phyloP scores from a whole-genome alignment of 2,113 vertebrate genomes.

The Apteryx owenii region DNA sequence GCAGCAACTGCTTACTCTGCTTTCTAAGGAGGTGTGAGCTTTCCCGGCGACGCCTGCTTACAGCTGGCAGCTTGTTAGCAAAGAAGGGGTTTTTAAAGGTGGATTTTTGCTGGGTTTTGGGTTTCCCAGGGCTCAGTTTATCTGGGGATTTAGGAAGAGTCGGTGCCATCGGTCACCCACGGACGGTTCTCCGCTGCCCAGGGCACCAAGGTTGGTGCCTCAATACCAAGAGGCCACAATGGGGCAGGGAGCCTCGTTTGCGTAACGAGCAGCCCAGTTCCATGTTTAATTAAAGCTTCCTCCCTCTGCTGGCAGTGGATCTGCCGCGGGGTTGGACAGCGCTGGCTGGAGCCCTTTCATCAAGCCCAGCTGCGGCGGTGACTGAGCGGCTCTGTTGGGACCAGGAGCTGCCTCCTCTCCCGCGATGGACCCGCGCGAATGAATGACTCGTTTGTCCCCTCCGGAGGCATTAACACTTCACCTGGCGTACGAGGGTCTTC shows the following conservation, averaged over 20 bases:
- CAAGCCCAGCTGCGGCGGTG: conserved; percentile 67
- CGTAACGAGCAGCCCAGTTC: neutral
- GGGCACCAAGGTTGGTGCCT: neutral
- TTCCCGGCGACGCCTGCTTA: neutral
- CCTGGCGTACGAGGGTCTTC: conserved; percentile 47
- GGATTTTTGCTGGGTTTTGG: conserved; percentile 18
- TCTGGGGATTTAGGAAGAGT: neutral
- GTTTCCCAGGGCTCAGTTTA: neutral
- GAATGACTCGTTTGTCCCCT: conserved; percentile 30
- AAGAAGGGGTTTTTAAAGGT: neutral
- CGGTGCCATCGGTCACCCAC: neutral
- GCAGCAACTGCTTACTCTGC: conserved; percentile 67
- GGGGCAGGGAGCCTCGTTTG: conserved; percentile 28
- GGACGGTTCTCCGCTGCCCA: neutral
- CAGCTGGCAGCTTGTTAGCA: conserved; percentile 62
- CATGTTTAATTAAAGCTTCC: conserved; percentile 54
- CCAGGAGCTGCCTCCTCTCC: neutral
- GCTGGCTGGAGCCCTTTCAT: conserved; percentile 60
- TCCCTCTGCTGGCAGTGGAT: conserved; percentile 41
- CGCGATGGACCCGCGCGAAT: neutral
- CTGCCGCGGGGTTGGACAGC: conserved; percentile 47
- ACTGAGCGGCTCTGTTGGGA: conserved; percentile 47
- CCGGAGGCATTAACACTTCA: conserved; percentile 32
- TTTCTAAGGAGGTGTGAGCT: conserved; percentile 57
- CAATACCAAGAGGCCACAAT: neutral